Base-by-base conservation (phyloP, 2,888 invertebrate genomes). In the Amblyteles armatorius region DNA sequence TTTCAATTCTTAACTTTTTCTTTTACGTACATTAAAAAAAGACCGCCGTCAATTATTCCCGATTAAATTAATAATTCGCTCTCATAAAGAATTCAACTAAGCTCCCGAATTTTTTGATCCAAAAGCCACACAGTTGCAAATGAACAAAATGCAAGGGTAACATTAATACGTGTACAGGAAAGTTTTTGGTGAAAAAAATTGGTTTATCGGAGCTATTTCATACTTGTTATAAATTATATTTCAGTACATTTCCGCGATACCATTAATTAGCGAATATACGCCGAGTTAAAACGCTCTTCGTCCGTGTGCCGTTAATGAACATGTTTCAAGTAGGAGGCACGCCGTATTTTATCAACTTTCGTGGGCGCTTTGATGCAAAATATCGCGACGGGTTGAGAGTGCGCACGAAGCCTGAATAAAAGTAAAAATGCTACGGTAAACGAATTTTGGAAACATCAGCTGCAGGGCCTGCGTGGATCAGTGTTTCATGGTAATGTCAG, bases 391-490 rank as follows among this genome's bases (percentile, higher is more conserved):
- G 16, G 29, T 44, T 1, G 33, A 33, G 16, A 16, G n/a, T 16
- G 11, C 16, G 33, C 6, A 7, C 33, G 6, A 2, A 6, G n/a
- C 2, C n/a, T 29, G 33, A 6, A 63, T 6, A 26, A 9, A 50
- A 69, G 50, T 26, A 68, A 57, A 11, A 57, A 26, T 55, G 19
- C 3, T 3, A 16, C 33, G 22, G 5, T 55, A 36, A 72, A 72
- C 72, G 55, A 57, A 33, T 29, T 72, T 73, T 13, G 2, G 16
- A 55, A 72, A 55, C 57, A 55, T 44, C 26, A 5, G 33, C 73
- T 16, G 7, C 26, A 48, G 16, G 7, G 44, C 26, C 36, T 19
- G 40, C 22, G 36, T 16, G 26, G 44, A 73, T 73, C 33, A 19
- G 44, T 33, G 48, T 19, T 48, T 3, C 4, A 50, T 22, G 73